phyloP scores from a whole-genome alignment of 1,140 invertebrate genomes.

The Anastrepha ludens region DNA sequence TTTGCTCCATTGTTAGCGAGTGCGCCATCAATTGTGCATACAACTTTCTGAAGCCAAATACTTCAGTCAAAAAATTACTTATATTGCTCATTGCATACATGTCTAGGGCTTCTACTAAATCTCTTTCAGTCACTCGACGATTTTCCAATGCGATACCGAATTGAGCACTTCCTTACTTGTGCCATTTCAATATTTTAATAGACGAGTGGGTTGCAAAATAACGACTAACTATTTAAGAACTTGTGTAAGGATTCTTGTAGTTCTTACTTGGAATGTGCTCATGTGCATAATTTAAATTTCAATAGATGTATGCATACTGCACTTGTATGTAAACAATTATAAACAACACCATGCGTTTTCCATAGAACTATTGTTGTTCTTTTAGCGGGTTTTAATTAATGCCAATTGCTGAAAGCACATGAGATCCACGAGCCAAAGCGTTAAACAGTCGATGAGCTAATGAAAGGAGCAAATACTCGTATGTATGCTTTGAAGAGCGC shows the following conservation, averaged over 20 bases:
- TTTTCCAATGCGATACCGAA: too few relatives aligned
- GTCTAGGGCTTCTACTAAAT: too few relatives aligned
- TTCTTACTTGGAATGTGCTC: neutral
- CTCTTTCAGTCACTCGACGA: too few relatives aligned
- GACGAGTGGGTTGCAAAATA: too few relatives aligned
- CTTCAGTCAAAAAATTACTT: too few relatives aligned
- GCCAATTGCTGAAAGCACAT: conserved; percentile 22
- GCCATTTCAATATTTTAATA: too few relatives aligned
- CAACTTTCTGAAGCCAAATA: too few relatives aligned
- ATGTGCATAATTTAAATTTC: neutral
- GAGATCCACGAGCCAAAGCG: conserved; percentile 1
- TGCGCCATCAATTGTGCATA: too few relatives aligned
- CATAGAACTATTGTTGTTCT: neutral
- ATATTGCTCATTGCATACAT: too few relatives aligned
- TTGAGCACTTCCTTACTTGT: too few relatives aligned
- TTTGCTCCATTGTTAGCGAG: too few relatives aligned
- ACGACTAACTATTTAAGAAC: neutral
- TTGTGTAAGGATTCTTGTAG: neutral
- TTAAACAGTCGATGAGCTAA: neutral
- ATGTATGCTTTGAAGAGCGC: neutral
- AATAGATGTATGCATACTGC: neutral
- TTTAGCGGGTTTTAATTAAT: conserved; percentile 6
- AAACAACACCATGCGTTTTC: neutral
- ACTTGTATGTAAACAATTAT: neutral
- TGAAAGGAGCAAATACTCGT: neutral